Conservation (phyloP, 2,797 vertebrate genomes). For the Lacerta viridis region DNA sequence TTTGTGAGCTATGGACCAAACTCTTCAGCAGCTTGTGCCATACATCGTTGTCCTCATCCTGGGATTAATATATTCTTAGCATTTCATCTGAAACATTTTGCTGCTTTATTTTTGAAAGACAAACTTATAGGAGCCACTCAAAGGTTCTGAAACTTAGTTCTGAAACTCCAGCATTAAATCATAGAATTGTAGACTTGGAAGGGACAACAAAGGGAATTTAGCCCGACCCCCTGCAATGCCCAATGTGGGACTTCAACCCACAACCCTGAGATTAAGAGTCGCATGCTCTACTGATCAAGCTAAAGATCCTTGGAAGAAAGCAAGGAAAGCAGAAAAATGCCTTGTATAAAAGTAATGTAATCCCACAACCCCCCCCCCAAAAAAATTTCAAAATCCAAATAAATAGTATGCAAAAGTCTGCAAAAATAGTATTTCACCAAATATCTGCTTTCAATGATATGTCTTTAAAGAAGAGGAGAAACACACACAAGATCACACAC, state of each 20-base stretch:
- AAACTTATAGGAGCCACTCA: constrained; percentile 43
- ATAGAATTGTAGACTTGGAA: not conserved
- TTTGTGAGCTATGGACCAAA: constrained; percentile 27
- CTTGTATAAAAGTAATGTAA: not conserved
- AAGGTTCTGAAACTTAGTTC: constrained; percentile 23
- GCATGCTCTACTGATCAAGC: too few species aligned
- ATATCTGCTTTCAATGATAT: not conserved
- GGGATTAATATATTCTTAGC: constrained; percentile 52
- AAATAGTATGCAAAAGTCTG: not conserved
- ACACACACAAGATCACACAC: not conserved
- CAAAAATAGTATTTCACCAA: not conserved
- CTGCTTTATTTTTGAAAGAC: constrained; percentile 28
- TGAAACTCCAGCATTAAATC: not conserved
- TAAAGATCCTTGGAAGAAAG: not conserved
- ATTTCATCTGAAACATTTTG: constrained; percentile 36
- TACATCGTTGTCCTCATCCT: constrained; percentile 27
- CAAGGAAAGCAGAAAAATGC: too few species aligned
- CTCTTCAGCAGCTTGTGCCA: constrained; percentile 8
- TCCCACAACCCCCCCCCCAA: not conserved
- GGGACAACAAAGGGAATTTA: not conserved
- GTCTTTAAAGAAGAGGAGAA: not conserved
- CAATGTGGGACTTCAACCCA: too few species aligned
- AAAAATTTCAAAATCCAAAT: not conserved
- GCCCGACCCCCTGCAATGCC: not conserved
- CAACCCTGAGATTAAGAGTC: too few species aligned